Percentiles rank a stretch among this genome's conserved stretches.
These are phyloP conservation scores for Phymastichus coffea DNA, from an alignment of 1,140 invertebrate species.

Conservation along the genomic window DNA sequence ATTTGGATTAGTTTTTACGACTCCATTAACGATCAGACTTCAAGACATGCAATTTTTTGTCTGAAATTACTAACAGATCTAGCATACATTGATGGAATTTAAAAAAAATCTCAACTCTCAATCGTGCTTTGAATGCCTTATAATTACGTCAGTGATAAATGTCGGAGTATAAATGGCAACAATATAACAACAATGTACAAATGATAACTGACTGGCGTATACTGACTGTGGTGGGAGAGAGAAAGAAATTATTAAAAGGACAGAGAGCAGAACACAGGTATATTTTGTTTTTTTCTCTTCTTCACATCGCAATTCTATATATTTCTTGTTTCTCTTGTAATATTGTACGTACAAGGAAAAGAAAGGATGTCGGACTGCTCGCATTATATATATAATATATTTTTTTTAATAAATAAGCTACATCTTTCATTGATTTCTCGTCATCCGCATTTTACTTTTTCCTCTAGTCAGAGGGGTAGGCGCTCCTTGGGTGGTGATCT, in stretches of 20 bases:
- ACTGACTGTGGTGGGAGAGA: constrained; percentile 29
- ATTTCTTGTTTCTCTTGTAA: constrained; percentile 1
- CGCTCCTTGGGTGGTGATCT: constrained; percentile 29
- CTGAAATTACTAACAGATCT: constrained; percentile 25
- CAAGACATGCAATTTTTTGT: constrained; percentile 25
- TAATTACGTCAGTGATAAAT: constrained; percentile 14
- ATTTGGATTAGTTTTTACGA: constrained; percentile 14
- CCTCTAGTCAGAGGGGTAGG: constrained; percentile 21
- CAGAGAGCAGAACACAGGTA: constrained; percentile 34
- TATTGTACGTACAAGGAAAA: constrained; percentile 31
- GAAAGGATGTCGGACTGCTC: constrained; percentile 37
- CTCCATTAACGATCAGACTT: constrained; percentile 22
- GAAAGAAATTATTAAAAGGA: constrained; percentile 29
- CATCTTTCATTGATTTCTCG: constrained; percentile 21
- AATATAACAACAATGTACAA: constrained; percentile 26
- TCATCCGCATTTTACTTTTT: constrained; percentile 13
- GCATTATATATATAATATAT: constrained; percentile 38
- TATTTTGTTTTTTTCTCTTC: constrained; percentile 18
- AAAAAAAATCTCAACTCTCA: constrained; percentile 14
- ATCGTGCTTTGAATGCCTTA: constrained; percentile 23
- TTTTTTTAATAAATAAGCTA: constrained; percentile 55
- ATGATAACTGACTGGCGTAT: constrained; percentile 19
- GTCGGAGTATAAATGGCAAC: constrained; percentile 7
- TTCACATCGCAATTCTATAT: not conserved
- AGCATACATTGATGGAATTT: constrained; percentile 12